Percentiles rank a stretch among this genome's conserved stretches.
phyloP scores from a whole-genome alignment of 2,113 vertebrate species.

The Muntiacus reevesi region DNA sequence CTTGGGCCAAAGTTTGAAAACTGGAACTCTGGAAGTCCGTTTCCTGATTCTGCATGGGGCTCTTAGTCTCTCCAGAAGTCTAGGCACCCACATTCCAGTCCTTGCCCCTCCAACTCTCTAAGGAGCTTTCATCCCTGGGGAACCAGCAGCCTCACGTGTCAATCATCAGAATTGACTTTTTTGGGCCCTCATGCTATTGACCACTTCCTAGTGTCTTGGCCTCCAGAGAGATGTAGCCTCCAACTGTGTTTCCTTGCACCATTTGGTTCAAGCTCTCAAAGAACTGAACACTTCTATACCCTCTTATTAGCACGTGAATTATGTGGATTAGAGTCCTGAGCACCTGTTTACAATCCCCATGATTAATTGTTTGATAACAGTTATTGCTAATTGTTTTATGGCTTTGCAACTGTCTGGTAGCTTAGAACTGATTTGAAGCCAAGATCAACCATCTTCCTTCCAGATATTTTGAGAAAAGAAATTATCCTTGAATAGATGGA shows the following conservation, averaged over 20 bases:
- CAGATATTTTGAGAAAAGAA: neutral
- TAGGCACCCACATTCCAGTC: neutral
- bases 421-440: neutral
- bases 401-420: neutral
- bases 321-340: neutral
- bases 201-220: neutral
- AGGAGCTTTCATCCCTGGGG: neutral
- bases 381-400: conserved; percentile 41
- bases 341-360: neutral
- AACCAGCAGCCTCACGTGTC: neutral
- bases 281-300: neutral
- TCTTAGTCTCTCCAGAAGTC: neutral
- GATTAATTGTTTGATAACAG: neutral
- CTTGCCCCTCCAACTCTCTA: neutral
- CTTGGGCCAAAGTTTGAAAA: neutral
- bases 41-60: neutral
- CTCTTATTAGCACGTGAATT: neutral
- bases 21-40: neutral
- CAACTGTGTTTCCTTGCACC: neutral
- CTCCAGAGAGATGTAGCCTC: neutral
- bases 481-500: neutral
- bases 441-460: neutral
- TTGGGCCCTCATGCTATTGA: neutral
- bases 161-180: neutral
- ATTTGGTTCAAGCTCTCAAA: neutral